Percentiles rank a stretch among this genome's conserved stretches.
These are phyloP conservation scores for Montifringilla adamsi DNA, from an alignment of 2,113 vertebrate genomes.

Conservation along the genomic window DNA sequence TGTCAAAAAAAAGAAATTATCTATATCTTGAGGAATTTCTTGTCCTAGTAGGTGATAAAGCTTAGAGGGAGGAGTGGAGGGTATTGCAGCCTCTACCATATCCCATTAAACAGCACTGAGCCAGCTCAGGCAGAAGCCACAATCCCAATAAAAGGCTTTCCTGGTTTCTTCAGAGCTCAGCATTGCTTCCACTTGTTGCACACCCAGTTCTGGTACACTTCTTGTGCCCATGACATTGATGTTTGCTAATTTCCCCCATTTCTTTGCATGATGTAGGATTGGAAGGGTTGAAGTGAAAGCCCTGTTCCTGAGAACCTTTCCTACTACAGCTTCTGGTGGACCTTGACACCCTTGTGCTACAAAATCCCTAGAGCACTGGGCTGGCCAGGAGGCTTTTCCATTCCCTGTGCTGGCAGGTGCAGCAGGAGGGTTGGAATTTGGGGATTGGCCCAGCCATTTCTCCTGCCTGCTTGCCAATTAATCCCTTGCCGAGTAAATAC, in stretches of 20 bases:
- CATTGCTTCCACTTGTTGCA: not conserved
- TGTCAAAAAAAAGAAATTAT: not conserved
- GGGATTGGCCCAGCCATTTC: not conserved
- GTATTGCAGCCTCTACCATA: rapidly evolving
- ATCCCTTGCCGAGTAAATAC: not conserved
- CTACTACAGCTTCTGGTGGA: not conserved
- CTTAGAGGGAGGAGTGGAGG: not conserved
- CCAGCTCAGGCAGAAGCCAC: not conserved
- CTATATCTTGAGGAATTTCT: not conserved
- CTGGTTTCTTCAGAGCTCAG: not conserved
- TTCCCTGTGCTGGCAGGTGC: not conserved
- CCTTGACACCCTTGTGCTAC: not conserved
- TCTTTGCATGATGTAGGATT: not conserved
- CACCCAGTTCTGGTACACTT: rapidly evolving
- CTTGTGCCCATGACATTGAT: rapidly evolving
- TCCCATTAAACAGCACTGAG: rapidly evolving
- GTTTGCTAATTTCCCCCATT: not conserved
- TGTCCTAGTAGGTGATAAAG: not conserved
- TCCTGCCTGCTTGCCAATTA: constrained; percentile 26
- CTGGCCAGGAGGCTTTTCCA: not conserved
- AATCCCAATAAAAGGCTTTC: not conserved
- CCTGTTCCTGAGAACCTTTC: not conserved
- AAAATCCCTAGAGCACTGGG: rapidly evolving
- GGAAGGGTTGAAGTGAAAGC: not conserved
- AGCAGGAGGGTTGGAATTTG: not conserved